A percentile compares a stretch with the other conserved stretches of the same genome.
Conservation (phyloP, 2,797 vertebrate species). For the Schizopygopsis pylzovi region DNA sequence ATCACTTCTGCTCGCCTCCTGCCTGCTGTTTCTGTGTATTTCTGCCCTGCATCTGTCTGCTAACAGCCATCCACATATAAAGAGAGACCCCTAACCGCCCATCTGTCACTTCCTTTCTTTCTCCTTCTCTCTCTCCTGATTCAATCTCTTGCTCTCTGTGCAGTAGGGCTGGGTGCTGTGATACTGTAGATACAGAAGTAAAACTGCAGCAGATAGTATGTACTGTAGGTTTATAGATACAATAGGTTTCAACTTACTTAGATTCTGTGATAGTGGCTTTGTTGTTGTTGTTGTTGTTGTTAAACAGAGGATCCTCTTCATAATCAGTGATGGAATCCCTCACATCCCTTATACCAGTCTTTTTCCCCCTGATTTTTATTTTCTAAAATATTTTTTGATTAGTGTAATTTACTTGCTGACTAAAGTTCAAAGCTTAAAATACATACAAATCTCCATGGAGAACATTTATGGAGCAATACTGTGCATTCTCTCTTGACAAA, state of each 20-base stretch:
- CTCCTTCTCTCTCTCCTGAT: constrained; percentile 36
- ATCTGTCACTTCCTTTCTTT: constrained; percentile 45
- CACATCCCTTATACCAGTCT: background rate
- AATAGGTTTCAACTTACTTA: background rate
- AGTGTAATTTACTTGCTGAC: background rate
- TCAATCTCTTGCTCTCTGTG: constrained; percentile 45
- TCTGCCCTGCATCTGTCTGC: constrained; percentile 47
- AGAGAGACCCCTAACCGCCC: constrained; percentile 29
- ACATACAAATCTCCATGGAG: constrained; percentile 4
- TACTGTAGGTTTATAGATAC: background rate
- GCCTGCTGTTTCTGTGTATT: constrained; percentile 47
- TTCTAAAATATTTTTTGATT: background rate
- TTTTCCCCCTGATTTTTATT: background rate
- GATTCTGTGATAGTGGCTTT: background rate
- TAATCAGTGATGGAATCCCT: background rate
- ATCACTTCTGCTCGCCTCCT: constrained; percentile 64
- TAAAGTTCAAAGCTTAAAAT: constrained; percentile 1
- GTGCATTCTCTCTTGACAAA: background rate
- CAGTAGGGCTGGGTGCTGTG: constrained; percentile 61
- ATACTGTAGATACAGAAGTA: background rate
- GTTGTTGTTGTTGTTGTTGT: no score
- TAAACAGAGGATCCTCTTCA: background rate
- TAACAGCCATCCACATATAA: constrained; percentile 43
- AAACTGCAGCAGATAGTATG: background rate
- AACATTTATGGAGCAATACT: constrained; percentile 5